phyloP scores from a whole-genome alignment of 2,888 invertebrate genomes.

The Drosophila helvetica region DNA sequence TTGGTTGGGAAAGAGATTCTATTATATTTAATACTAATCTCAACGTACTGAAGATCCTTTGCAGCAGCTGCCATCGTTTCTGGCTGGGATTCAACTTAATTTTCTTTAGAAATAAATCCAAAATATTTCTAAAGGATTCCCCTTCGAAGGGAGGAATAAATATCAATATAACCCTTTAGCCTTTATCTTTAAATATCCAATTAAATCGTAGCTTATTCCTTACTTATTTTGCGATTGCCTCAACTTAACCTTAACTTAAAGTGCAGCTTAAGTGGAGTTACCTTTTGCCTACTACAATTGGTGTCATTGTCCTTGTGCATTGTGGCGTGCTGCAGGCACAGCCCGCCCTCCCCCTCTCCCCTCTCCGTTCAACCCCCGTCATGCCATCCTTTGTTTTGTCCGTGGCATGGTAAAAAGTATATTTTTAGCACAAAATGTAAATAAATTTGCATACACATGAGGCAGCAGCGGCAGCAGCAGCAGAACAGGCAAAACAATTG shows the following conservation, averaged over 20 bases:
- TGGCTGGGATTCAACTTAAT: no score
- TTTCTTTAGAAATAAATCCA: no score
- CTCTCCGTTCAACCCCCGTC: slow-evolving; percentile 43
- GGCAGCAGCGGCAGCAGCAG: slow-evolving; percentile 33
- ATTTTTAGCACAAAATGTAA: slow-evolving; percentile 69
- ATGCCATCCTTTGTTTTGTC: slow-evolving; percentile 56
- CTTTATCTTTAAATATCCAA: neutral
- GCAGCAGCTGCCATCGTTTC: no score
- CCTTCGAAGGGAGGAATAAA: no score
- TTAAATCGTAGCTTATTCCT: neutral
- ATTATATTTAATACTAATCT: no score
- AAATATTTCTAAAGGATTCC: no score
- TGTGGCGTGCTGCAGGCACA: slow-evolving; percentile 53
- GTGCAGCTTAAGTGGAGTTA: slow-evolving; percentile 36
- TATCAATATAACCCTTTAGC: no score
- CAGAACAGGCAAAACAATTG: slow-evolving; percentile 30
- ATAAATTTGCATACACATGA: slow-evolving; percentile 72
- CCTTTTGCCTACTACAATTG: slow-evolving; percentile 35
- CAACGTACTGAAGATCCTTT: no score
- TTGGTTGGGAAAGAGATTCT: no score
- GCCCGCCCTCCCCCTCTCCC: slow-evolving; percentile 11
- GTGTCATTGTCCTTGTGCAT: slow-evolving; percentile 73
- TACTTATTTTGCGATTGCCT: neutral
- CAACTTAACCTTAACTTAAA: neutral
- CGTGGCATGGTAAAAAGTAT: slow-evolving; percentile 39